A percentile compares a stretch with the other conserved stretches of the same genome.
Conservation (phyloP, 1,140 invertebrate species). For the Trichonephila clavipes region DNA sequence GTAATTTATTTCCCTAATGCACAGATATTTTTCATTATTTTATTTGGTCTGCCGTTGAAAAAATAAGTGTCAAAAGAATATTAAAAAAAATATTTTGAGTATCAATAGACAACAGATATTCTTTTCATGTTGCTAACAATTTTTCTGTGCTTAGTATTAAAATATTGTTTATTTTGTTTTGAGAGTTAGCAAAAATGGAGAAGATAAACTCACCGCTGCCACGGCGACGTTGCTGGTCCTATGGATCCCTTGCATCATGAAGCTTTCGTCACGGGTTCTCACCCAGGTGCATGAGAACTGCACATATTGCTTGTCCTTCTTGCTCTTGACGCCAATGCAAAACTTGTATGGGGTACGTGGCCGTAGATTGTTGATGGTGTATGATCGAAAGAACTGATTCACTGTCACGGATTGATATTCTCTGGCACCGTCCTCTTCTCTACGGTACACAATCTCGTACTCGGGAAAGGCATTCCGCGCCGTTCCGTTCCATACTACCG, state of each 20-base stretch:
- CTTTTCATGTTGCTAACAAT: no score
- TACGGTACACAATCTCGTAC: conserved; percentile 81
- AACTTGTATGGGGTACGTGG: conserved; percentile 81
- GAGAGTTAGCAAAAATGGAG: no score
- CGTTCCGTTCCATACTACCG: conserved; percentile 82
- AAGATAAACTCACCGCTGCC: conserved; percentile 78
- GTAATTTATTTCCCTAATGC: no score
- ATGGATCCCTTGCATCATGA: conserved; percentile 79
- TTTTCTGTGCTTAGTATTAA: no score
- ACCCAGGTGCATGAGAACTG: conserved; percentile 81
- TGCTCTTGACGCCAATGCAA: conserved; percentile 81
- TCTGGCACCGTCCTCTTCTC: not conserved
- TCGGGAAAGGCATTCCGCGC: conserved; percentile 80
- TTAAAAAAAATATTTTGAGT: no score
- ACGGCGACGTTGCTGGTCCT: conserved; percentile 80
- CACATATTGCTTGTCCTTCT: conserved; percentile 79
- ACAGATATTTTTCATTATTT: no score
- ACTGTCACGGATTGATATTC: conserved; percentile 75
- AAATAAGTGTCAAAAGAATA: no score
- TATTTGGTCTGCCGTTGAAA: no score
- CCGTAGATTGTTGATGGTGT: conserved; percentile 81
- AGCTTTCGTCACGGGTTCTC: conserved; percentile 78
- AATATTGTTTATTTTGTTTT: no score
- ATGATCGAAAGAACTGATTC: conserved; percentile 79
- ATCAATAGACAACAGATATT: no score